A percentile compares a stretch with the other conserved stretches of the same genome.
Conservation (phyloP, 1,140 invertebrate species). For the Samia ricini region DNA sequence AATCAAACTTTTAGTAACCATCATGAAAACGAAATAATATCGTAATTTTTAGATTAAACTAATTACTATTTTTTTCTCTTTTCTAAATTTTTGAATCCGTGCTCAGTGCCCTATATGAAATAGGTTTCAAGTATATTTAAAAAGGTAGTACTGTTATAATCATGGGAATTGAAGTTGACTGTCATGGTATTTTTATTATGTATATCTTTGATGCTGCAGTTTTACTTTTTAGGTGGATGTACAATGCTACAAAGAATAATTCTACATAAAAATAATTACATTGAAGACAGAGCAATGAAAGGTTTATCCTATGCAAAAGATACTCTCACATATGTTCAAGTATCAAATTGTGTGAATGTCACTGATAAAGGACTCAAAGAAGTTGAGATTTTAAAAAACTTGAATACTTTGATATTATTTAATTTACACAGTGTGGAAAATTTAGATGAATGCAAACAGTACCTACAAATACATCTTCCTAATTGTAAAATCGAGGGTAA, state of each 20-base stretch:
- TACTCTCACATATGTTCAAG: constrained; percentile 52
- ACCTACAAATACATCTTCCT: constrained; percentile 45
- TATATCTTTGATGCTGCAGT: not conserved
- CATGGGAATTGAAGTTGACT: too few species aligned
- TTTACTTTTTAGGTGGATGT: constrained; percentile 53
- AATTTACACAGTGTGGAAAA: constrained; percentile 49
- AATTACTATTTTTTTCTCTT: too few species aligned
- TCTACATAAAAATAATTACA: constrained; percentile 62
- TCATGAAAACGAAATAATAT: too few species aligned
- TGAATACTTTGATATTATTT: constrained; percentile 55
- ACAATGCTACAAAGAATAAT: constrained; percentile 56
- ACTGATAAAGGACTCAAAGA: constrained; percentile 59
- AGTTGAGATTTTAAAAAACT: constrained; percentile 43
- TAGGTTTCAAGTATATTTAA: too few species aligned
- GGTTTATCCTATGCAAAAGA: constrained; percentile 52
- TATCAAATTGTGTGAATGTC: constrained; percentile 63
- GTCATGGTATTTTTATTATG: not conserved
- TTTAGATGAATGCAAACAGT: constrained; percentile 56
- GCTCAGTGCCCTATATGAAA: too few species aligned
- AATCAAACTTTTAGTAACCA: too few species aligned
- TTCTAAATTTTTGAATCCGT: too few species aligned
- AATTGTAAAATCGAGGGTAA: constrained; percentile 60
- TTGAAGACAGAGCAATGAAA: constrained; percentile 64
- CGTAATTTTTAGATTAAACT: too few species aligned
- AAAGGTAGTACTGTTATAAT: too few species aligned